Base-by-base conservation (phyloP, 2,888 invertebrate species). In the Muscina levida region DNA sequence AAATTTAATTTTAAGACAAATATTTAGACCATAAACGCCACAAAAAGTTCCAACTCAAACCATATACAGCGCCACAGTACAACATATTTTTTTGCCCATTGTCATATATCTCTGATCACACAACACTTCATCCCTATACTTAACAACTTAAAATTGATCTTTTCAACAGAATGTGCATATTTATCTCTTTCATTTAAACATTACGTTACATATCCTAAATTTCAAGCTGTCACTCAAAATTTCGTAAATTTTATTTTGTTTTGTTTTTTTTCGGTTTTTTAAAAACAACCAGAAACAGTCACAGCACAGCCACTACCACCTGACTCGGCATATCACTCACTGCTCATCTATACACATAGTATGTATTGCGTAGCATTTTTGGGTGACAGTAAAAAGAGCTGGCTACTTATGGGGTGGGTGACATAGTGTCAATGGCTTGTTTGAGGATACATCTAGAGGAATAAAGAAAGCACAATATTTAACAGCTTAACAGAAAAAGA, bases 321-420 rank as follows among this genome's bases (percentile, higher is more conserved):
- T 81, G 81, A 71, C 81, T 31, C 74, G 67, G 73, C 15, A 71
- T 59, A 68, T 81, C 81, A 81, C 46, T 71, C 57, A 73, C 62
- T 17, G n/a, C 42, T 37, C 42, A 62, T 62, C 62, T 42, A 57
- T 56, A 1, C 56, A 26, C 4, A n/a, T 15, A 37, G 13, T n/a
- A 65, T 59, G 6, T 51, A 67, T 53, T 71, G 44, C 44, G 44
- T 66, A 51, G 42, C 66, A 46, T 19, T 22, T 51, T 24, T 31
- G 31, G 31, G 57, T 53, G 70, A 74, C 72, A 46, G n/a, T 24
- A 42, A n/a, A 42, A 62, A 8, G 26, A 51, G 22, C 15, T 62
- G 24, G 67, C 51, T 59, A 39, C 11, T 39, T 59, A 13, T 10
- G n/a, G n/a, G n/a, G n/a, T n/a, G n/a, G n/a, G 26, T 53, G 15